A percentile compares a stretch with the other conserved stretches of the same genome.
Conservation (phyloP, 1,140 invertebrate species). For the Scaptomyza pallida region DNA sequence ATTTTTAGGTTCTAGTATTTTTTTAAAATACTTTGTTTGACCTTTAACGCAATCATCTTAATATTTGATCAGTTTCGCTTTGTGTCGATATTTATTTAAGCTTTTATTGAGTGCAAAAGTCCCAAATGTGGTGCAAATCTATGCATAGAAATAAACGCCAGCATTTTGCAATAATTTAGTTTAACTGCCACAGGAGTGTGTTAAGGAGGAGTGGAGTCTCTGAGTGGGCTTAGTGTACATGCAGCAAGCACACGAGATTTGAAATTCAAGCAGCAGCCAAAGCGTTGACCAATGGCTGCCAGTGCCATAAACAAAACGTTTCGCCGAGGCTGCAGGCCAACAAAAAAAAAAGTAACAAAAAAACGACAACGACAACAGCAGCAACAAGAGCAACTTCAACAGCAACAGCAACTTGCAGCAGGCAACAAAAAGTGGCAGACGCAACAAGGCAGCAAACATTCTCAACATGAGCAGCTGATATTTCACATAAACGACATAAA, state of each 20-base stretch:
- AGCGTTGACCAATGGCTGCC: conserved; percentile 71
- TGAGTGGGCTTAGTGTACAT: conserved; percentile 49
- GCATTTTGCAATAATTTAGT: conserved; percentile 67
- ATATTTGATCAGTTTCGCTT: conserved; percentile 28
- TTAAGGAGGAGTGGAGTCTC: conserved; percentile 1
- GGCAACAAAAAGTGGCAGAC: conserved; percentile 68
- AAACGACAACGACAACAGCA: conserved; percentile 51
- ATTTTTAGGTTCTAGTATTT: too few relatives aligned
- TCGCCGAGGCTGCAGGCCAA: conserved; percentile 39
- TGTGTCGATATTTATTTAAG: conserved; percentile 43
- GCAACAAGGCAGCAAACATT: conserved; percentile 74
- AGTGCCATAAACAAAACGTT: conserved; percentile 76
- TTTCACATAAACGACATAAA: conserved; percentile 83
- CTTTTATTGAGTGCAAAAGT: conserved; percentile 70
- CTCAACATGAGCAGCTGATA: conserved; percentile 83
- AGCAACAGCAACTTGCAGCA: conserved; percentile 44
- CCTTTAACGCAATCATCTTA: conserved; percentile 13
- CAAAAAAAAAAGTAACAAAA: conserved; percentile 29
- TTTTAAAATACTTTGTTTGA: conserved; percentile 2
- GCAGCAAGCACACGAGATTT: conserved; percentile 52
- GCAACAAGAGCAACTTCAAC: conserved; percentile 33
- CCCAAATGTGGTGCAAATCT: conserved; percentile 70
- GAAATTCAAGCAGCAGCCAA: conserved; percentile 69
- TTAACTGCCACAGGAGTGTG: conserved; percentile 6
- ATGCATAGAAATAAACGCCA: conserved; percentile 57